Base-by-base conservation (phyloP, 1,140 invertebrate species). In the Eulimnadia texana region DNA sequence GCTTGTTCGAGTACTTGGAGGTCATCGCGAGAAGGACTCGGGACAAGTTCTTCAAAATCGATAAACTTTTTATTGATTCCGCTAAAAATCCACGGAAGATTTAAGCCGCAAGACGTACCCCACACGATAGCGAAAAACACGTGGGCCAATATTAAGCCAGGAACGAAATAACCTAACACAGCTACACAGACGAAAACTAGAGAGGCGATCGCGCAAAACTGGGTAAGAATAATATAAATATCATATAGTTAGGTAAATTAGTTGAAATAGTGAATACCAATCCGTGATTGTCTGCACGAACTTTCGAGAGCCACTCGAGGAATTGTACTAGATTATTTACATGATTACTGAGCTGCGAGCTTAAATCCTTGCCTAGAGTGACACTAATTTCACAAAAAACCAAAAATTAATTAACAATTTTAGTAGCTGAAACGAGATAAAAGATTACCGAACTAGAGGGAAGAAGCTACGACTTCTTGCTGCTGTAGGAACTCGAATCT, bases 401-500 rank as follows among this genome's bases (percentile, higher is more conserved):
- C 33, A 42, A 16, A 9, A 16, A 42, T n/a, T n/a, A 42, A 42
- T 42, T 42, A 9, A 9, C 33, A 42, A 42, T 9, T 42, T 9
- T 42, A 16, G 6, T 9, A 42, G 6, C 6, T 42, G 33, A 6
- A 42, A 42, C 16, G 6, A 42, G 16, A 16, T 42, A 42, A 42
- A 16, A 16, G 33, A 42, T 42, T 42, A 42, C 33, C 16, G 33
- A 42, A 42, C 6, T 42, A 6, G 33, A 16, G 33, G 16, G 33
- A 42, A 42, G 33, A 42, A 42, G 33, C 33, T 42, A 6, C 6
- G 33, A 6, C 33, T 6, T 9, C 33, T 6, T 16, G 33, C 33
- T 16, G 33, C 33, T 16, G 33, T 42, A 58, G 55, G 55, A 28
- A 58, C 55, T 13, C 55, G 24, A 28, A 58, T 58, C 29, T 58